Evolutionary conservation across 2,888 invertebrate genomes (phyloP).

Genomic region (Hypomecis punctinalis): DNA sequence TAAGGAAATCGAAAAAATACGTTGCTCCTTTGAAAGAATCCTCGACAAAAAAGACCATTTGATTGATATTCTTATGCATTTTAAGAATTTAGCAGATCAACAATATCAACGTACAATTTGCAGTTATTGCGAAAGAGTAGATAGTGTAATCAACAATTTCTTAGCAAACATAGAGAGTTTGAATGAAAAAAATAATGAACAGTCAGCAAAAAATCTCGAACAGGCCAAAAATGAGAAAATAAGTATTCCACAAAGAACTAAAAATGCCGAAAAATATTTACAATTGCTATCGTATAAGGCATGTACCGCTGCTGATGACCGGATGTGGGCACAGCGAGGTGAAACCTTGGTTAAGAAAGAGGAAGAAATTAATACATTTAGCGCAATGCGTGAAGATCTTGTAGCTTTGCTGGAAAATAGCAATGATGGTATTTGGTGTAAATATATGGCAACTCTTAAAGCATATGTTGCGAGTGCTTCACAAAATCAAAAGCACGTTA

Average conservation of each 20-base stretch:
- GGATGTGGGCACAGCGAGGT: slow-evolving; percentile 72
- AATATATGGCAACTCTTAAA: slow-evolving; percentile 72
- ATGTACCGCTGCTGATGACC: slow-evolving; percentile 65
- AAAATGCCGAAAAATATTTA: slow-evolving; percentile 73
- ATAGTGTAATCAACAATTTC: slow-evolving; percentile 84
- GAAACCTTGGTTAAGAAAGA: slow-evolving; percentile 77
- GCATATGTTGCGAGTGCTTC: slow-evolving; percentile 69
- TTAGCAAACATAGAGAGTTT: slow-evolving; percentile 65
- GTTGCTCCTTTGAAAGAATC: slow-evolving; percentile 81
- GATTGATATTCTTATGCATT: slow-evolving; percentile 82
- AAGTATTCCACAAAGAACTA: slow-evolving; percentile 61
- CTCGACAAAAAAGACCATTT: slow-evolving; percentile 85
- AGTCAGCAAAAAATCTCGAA: slow-evolving; percentile 59
- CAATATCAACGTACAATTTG: slow-evolving; percentile 87
- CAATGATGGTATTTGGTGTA: slow-evolving; percentile 72
- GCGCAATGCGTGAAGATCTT: slow-evolving; percentile 66
- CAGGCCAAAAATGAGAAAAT: slow-evolving; percentile 57
- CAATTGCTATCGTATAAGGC: slow-evolving; percentile 71
- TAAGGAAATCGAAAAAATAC: slow-evolving; percentile 73
- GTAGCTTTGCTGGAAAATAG: slow-evolving; percentile 70
- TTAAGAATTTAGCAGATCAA: slow-evolving; percentile 86
- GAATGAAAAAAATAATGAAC: slow-evolving; percentile 61
- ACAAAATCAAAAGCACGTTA: slow-evolving; percentile 73
- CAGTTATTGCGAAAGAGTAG: slow-evolving; percentile 86
- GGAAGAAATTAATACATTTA: slow-evolving; percentile 68